Conservation (phyloP, 2,797 vertebrate genomes). For the Takifugu ocellatus region DNA sequence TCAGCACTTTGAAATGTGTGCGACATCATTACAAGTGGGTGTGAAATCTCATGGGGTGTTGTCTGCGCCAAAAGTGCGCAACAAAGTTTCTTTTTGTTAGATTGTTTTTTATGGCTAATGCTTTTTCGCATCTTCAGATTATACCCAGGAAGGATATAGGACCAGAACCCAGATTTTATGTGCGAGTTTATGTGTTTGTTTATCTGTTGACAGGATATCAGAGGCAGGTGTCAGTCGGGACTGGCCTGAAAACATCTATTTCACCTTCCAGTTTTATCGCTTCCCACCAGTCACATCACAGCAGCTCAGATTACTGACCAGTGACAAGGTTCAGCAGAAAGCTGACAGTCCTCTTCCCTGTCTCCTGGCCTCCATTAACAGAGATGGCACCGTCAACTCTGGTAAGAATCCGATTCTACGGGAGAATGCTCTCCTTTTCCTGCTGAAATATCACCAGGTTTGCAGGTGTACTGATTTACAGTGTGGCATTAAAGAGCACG, state of each 20-base stretch:
- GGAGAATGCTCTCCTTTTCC: neutral
- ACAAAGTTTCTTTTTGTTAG: too few relatives aligned
- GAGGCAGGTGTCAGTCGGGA: conserved; percentile 33
- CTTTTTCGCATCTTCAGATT: neutral
- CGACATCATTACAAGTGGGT: conserved; percentile 20
- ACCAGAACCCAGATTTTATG: neutral
- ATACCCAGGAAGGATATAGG: too few relatives aligned
- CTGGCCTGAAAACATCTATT: conserved; percentile 82
- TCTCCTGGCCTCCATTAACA: conserved; percentile 72
- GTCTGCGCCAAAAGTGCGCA: conserved; percentile 19
- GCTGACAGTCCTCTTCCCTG: conserved; percentile 53
- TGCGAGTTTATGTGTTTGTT: conserved; percentile 4
- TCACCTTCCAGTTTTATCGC: conserved; percentile 97
- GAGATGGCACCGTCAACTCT: conserved; percentile 68
- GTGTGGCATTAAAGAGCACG: too few relatives aligned
- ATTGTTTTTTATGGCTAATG: conserved; percentile 2
- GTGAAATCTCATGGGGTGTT: conserved; percentile 25
- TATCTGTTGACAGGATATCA: conserved; percentile 68
- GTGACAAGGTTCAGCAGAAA: conserved; percentile 9
- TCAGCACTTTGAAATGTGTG: conserved; percentile 36
- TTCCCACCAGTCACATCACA: conserved; percentile 84
- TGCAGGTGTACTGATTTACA: neutral
- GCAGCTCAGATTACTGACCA: conserved; percentile 77
- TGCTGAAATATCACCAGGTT: conserved; percentile 1
- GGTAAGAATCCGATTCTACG: conserved; percentile 69